These are phyloP conservation scores for Myotis planiceps DNA, from an alignment of 2,797 vertebrate species.

Conservation along the genomic window DNA sequence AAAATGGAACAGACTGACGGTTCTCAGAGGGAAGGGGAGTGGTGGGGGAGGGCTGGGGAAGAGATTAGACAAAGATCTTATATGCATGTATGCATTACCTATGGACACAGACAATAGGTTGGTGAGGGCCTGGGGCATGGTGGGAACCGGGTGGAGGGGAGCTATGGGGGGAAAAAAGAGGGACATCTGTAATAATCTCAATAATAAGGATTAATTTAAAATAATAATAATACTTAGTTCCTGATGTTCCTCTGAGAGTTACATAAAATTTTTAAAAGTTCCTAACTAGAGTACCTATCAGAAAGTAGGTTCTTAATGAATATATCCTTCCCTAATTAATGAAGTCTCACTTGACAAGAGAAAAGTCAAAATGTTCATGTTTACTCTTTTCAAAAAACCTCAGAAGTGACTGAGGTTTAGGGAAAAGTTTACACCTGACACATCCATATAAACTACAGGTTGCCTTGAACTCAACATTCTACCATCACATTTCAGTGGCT, in stretches of 20 bases:
- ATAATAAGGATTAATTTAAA: no score
- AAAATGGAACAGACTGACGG: no score
- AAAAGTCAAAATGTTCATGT: background rate
- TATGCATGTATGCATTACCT: no score
- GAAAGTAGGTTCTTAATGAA: background rate
- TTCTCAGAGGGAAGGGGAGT: no score
- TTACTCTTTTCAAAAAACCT: background rate
- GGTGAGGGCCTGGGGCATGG: no score
- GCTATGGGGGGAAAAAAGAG: no score
- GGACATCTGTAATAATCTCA: no score
- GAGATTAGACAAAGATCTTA: no score
- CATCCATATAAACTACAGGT: background rate
- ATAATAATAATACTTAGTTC: background rate
- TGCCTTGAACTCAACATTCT: background rate
- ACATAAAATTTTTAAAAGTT: background rate
- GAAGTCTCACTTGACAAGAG: background rate
- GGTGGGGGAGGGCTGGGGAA: no score
- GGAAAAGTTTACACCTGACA: background rate
- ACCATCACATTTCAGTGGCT: background rate
- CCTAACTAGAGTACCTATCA: background rate
- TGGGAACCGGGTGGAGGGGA: no score
- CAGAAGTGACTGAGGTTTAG: background rate
- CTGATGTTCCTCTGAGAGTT: background rate
- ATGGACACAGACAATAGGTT: no score
- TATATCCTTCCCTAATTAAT: background rate